phyloP scores from a whole-genome alignment of 2,888 invertebrate genomes.

The Oscheius sp. region DNA sequence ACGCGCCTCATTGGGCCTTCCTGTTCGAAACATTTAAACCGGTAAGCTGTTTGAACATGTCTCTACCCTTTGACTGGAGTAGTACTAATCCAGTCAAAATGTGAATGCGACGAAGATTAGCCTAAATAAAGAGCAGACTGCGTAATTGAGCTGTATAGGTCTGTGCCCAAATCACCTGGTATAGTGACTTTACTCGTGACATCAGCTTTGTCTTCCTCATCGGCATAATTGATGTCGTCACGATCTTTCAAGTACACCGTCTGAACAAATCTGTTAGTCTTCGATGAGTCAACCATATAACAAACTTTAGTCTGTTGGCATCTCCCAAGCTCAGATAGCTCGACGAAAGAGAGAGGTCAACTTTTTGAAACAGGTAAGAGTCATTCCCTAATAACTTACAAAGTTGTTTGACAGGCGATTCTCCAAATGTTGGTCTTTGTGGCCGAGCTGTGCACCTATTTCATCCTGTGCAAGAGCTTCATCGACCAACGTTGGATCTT shows the following conservation, averaged over 20 bases:
- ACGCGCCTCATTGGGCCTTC: conserved; percentile 24
- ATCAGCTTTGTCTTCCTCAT: conserved; percentile 24
- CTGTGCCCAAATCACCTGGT: conserved; percentile 25
- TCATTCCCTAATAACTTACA: neutral
- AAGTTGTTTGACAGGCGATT: conserved; percentile 5
- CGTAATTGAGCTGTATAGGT: neutral
- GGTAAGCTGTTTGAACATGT: neutral
- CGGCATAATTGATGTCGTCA: conserved; percentile 23
- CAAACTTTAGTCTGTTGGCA: neutral
- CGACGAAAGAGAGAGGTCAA: conserved; percentile 1
- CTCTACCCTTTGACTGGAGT: too few species aligned
- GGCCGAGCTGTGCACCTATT: conserved; percentile 49
- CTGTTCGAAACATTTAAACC: conserved; percentile 11
- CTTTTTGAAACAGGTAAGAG: conserved; percentile 14
- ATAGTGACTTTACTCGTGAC: conserved; percentile 29
- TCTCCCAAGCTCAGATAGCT: neutral
- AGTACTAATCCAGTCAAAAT: neutral
- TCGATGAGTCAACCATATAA: neutral
- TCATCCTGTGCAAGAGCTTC: conserved; percentile 35
- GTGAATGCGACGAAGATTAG: neutral
- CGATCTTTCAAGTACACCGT: conserved; percentile 20
- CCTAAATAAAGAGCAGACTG: neutral
- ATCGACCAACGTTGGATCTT: conserved; percentile 38
- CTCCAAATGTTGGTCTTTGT: conserved; percentile 49
- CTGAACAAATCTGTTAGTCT: conserved; percentile 5